phyloP scores from a whole-genome alignment of 2,113 vertebrate genomes.

The Antennarius striatus region DNA sequence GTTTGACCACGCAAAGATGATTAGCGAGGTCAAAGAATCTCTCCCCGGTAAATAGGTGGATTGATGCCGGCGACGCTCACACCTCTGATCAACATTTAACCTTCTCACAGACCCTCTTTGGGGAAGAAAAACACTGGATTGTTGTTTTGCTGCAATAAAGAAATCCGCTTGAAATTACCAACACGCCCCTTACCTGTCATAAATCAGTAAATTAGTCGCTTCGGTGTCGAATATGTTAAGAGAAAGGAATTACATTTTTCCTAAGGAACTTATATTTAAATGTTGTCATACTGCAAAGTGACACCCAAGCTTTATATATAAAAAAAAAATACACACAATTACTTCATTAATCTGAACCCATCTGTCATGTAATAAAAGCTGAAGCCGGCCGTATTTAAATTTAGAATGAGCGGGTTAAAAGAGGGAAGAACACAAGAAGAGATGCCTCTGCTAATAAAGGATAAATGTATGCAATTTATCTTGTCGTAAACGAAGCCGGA shows the following conservation, averaged over 20 bases:
- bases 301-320: too few relatives aligned
- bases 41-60: slow-evolving; percentile 71
- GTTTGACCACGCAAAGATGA: slow-evolving; percentile 77
- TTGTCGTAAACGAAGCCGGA: neutral
- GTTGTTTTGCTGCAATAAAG: slow-evolving; percentile 36
- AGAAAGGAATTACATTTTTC: neutral
- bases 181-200: slow-evolving; percentile 54
- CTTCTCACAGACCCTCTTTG: slow-evolving; percentile 48
- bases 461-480: slow-evolving; percentile 5
- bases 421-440: too few relatives aligned
- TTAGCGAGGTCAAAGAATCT: slow-evolving; percentile 74
- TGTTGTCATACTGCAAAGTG: too few relatives aligned
- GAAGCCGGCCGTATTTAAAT: neutral
- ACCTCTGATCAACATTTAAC: slow-evolving; percentile 82
- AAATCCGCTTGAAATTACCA: slow-evolving; percentile 55
- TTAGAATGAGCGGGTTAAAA: neutral
- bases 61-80: slow-evolving; percentile 69
- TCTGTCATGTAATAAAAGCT: neutral
- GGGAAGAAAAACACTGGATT: neutral
- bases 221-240: slow-evolving; percentile 21
- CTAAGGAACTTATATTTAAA: too few relatives aligned
- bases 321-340: too few relatives aligned
- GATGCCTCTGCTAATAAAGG: neutral
- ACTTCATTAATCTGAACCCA: too few relatives aligned
- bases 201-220: slow-evolving; percentile 32